Conservation (phyloP, 2,888 invertebrate genomes). For the Ganaspis brasiliensis region DNA sequence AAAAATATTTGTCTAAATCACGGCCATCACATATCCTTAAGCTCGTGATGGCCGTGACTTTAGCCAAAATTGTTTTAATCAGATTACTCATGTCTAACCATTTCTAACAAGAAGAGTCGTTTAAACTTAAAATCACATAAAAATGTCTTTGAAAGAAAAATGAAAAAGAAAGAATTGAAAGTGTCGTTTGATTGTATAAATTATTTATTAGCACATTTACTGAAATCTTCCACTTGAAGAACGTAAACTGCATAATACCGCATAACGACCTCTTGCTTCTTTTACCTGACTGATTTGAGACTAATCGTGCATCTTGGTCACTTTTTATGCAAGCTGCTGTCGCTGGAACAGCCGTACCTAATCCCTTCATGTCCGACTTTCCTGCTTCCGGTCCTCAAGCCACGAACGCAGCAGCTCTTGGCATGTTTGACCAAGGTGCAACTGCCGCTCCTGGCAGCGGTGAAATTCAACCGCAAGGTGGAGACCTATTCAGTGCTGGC, state of each 20-base stretch:
- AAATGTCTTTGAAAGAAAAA: no score
- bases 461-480: conserved; percentile 65
- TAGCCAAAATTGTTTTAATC: no score
- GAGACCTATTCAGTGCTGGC: conserved; percentile 77
- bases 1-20: no score
- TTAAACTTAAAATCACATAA: no score
- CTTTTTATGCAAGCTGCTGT: conserved; percentile 82
- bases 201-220: no score
- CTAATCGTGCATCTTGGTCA: conserved; percentile 63
- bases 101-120: no score
- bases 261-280: conserved; percentile 31
- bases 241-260: conserved; percentile 14
- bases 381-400: conserved; percentile 63
- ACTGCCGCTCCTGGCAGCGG: conserved; percentile 54
- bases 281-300: conserved; percentile 37
- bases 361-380: conserved; percentile 85
- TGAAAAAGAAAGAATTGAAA: no score
- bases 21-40: no score
- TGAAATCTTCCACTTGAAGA: background rate
- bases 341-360: conserved; percentile 82
- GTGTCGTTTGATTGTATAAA: no score
- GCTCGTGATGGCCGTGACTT: no score
- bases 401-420: conserved; percentile 55
- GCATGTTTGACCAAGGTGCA: conserved; percentile 57
- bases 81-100: no score